Evolutionary conservation across 2,888 invertebrate genomes (phyloP).

Genomic region (Drosophila fungiperda): DNA sequence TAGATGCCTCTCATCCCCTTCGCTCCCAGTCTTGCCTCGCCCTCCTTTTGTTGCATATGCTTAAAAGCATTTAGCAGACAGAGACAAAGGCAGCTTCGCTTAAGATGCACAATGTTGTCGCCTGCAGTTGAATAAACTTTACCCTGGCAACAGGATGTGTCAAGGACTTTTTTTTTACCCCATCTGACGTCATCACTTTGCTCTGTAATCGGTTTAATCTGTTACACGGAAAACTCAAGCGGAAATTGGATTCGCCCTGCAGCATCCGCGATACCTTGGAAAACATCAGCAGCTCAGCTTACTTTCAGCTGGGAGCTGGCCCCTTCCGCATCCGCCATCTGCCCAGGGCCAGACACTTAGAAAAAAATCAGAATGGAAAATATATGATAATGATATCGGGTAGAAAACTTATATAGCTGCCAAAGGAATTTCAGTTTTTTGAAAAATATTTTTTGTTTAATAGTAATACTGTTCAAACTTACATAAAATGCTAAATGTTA

Average conservation of each 20-base stretch:
- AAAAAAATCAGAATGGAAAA: background rate
- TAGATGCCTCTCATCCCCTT: background rate
- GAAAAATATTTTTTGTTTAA: background rate
- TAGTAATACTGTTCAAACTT: no score
- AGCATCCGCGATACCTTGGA: background rate
- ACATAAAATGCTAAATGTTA: no score
- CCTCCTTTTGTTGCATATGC: slow-evolving; percentile 7
- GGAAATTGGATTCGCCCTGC: background rate
- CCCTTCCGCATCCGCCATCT: background rate
- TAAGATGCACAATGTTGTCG: slow-evolving; percentile 51
- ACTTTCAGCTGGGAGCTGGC: background rate
- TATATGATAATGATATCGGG: no score
- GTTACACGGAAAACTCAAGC: background rate
- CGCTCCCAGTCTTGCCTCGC: background rate
- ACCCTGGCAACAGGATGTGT: slow-evolving; percentile 54
- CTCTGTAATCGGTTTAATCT: background rate
- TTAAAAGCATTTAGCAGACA: slow-evolving; percentile 19
- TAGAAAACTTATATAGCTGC: no score
- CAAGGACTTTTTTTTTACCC: slow-evolving; percentile 21
- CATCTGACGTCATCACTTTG: background rate
- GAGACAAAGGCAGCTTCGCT: slow-evolving; percentile 48
- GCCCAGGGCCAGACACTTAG: background rate
- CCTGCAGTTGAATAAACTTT: slow-evolving; percentile 71
- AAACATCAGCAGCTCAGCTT: background rate
- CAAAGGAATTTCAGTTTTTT: background rate